phyloP scores from a whole-genome alignment of 1,140 invertebrate species.

The Ceratitis capitata region DNA sequence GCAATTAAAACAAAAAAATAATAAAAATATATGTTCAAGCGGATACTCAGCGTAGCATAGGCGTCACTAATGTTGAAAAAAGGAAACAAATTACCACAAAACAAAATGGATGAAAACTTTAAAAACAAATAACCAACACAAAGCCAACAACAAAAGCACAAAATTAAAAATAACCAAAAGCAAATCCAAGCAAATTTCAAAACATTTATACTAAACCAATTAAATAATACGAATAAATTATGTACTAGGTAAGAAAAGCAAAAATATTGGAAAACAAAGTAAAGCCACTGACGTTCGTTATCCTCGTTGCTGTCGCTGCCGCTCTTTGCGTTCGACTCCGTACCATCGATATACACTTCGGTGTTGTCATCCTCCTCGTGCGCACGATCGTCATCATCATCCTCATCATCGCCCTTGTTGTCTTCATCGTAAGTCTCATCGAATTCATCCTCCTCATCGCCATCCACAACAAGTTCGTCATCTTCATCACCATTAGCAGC shows the following conservation, averaged over 20 bases:
- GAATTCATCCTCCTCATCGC: conserved; percentile 23
- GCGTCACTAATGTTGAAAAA: neutral
- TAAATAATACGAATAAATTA: conserved; percentile 33
- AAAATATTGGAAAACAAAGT: conserved; percentile 48
- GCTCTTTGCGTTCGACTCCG: conserved; percentile 43
- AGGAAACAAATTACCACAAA: neutral
- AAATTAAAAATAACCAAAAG: conserved; percentile 14
- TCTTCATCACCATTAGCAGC: neutral
- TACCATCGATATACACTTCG: conserved; percentile 45
- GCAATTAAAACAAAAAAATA: neutral
- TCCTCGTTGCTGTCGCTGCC: conserved; percentile 39
- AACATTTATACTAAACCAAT: conserved; percentile 1
- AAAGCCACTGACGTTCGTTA: conserved; percentile 58
- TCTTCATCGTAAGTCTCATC: neutral
- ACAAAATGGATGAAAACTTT: neutral
- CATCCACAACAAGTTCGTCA: conserved; percentile 15
- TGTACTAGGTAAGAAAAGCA: conserved; percentile 40
- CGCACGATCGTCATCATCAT: conserved; percentile 37
- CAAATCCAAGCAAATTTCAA: neutral
- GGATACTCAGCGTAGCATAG: neutral
- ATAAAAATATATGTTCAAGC: neutral
- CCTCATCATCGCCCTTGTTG: conserved; percentile 29
- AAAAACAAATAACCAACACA: conserved; percentile 26
- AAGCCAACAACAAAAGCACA: conserved; percentile 40
- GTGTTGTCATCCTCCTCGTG: conserved; percentile 36